phyloP scores from a whole-genome alignment of 1,140 invertebrate species.

The Condylostylus longicornis region DNA sequence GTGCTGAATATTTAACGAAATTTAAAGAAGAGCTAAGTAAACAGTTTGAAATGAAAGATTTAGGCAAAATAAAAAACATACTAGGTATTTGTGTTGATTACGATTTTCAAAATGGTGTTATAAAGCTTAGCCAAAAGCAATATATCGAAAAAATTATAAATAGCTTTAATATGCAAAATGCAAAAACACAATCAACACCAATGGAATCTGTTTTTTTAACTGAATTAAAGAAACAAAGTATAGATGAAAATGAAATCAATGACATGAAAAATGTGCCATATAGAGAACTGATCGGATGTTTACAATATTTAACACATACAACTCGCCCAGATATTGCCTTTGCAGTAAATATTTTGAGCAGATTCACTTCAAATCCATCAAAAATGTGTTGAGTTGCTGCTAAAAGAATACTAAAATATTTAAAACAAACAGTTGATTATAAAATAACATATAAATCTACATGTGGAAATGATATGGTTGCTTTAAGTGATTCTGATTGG shows the following conservation, averaged over 20 bases:
- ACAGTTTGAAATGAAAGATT: constrained; percentile 11
- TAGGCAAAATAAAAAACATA: constrained; percentile 1
- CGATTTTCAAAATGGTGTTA: constrained; percentile 6
- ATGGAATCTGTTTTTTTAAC: constrained; percentile 16
- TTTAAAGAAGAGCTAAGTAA: constrained; percentile 13
- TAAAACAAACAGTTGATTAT: constrained; percentile 16
- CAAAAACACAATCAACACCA: constrained; percentile 21
- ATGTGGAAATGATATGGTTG: constrained; percentile 2
- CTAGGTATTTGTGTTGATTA: constrained; percentile 5
- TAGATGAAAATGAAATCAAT: too few relatives aligned
- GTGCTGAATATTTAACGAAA: constrained; percentile 8
- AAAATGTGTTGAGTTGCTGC: constrained; percentile 11
- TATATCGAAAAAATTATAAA: constrained; percentile 27
- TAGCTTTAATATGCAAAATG: constrained; percentile 25
- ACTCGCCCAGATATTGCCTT: constrained; percentile 30
- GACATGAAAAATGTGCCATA: too few relatives aligned
- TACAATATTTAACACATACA: constrained; percentile 26
- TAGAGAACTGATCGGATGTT: constrained; percentile 15
- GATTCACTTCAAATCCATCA: constrained; percentile 18
- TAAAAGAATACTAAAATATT: constrained; percentile 22
- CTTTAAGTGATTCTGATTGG: constrained; percentile 16
- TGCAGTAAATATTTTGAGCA: constrained; percentile 21
- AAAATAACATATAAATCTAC: constrained; percentile 13
- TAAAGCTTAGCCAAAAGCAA: constrained; percentile 18
- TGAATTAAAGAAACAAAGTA: too few relatives aligned